These are phyloP conservation scores for Listrodromus nycthemerus DNA, from an alignment of 2,888 invertebrate species.

Conservation along the genomic window DNA sequence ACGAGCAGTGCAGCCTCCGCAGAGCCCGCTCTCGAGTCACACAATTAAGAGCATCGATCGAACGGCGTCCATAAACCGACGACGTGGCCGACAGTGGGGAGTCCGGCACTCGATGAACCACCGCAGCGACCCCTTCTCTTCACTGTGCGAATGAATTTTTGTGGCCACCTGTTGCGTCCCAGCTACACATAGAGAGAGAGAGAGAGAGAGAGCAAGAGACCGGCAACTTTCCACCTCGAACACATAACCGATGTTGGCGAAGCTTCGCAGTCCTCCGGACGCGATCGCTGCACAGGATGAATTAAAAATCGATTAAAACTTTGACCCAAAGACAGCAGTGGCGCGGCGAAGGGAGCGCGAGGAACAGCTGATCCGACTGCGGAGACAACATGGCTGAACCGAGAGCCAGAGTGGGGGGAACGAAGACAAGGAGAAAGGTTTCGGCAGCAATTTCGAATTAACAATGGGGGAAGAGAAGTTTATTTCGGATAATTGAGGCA, in stretches of 20 bases:
- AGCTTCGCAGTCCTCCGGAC: neutral
- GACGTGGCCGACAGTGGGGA: slow-evolving; percentile 17
- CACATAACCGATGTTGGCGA: neutral
- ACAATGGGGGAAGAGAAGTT: too few species aligned
- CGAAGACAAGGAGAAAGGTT: too few species aligned
- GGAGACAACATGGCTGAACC: neutral
- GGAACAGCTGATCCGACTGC: neutral
- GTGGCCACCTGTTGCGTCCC: slow-evolving; percentile 76
- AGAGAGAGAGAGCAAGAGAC: neutral
- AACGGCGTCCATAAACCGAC: slow-evolving; percentile 48
- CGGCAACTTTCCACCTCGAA: slow-evolving; percentile 9
- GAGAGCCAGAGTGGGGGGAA: too few species aligned
- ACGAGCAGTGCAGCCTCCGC: slow-evolving; percentile 2
- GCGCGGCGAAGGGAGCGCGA: neutral
- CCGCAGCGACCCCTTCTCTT: slow-evolving; percentile 10
- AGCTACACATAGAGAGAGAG: too few species aligned
- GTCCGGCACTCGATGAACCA: slow-evolving; percentile 48
- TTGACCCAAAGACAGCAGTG: neutral
- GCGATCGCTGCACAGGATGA: neutral
- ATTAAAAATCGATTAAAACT: slow-evolving; percentile 38
- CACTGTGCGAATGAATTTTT: slow-evolving; percentile 75
- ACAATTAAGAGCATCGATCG: slow-evolving; percentile 72
- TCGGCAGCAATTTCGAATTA: too few species aligned
- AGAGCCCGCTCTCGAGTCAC: slow-evolving; percentile 47
- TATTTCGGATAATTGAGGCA: too few species aligned